These are phyloP conservation scores for Cistogaster globosa DNA, from an alignment of 2,888 invertebrate genomes.

Conservation along the genomic window DNA sequence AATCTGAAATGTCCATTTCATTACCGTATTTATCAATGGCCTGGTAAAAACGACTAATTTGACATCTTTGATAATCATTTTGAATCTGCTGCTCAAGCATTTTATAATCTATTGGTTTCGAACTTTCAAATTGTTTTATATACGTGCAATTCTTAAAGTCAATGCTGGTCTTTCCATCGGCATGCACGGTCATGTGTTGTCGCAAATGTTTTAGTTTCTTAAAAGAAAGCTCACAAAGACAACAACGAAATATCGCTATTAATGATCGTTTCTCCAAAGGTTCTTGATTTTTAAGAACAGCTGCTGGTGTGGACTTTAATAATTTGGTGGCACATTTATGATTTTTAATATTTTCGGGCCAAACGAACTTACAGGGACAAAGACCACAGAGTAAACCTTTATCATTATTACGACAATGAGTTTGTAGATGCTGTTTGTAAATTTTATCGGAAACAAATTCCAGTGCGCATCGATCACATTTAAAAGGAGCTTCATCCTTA, in stretches of 20 bases:
- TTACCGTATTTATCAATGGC: conserved; percentile 78
- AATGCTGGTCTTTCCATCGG: conserved; percentile 76
- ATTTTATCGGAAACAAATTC: conserved; percentile 84
- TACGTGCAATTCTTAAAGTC: conserved; percentile 73
- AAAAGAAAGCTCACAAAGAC: conserved; percentile 75
- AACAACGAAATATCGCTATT: conserved; percentile 70
- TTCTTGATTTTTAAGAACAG: background rate
- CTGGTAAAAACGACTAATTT: conserved; percentile 77
- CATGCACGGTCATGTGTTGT: conserved; percentile 74
- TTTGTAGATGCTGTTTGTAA: conserved; percentile 84
- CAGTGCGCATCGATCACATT: conserved; percentile 84
- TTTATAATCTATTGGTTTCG: conserved; percentile 25
- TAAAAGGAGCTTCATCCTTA: conserved; percentile 83
- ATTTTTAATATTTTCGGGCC: conserved; percentile 57
- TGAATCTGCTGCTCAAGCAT: conserved; percentile 46
- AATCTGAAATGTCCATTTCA: conserved; percentile 80
- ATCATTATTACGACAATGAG: conserved; percentile 79
- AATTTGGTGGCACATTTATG: conserved; percentile 75
- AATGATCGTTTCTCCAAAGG: no score
- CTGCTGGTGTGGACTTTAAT: background rate
- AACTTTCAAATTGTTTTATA: conserved; percentile 67
- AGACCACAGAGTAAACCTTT: conserved; percentile 77
- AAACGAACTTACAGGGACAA: conserved; percentile 79
- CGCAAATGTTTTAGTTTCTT: conserved; percentile 73
- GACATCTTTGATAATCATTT: conserved; percentile 43